Base-by-base conservation (phyloP, 2,888 invertebrate genomes). In the Leucophenga montana region DNA sequence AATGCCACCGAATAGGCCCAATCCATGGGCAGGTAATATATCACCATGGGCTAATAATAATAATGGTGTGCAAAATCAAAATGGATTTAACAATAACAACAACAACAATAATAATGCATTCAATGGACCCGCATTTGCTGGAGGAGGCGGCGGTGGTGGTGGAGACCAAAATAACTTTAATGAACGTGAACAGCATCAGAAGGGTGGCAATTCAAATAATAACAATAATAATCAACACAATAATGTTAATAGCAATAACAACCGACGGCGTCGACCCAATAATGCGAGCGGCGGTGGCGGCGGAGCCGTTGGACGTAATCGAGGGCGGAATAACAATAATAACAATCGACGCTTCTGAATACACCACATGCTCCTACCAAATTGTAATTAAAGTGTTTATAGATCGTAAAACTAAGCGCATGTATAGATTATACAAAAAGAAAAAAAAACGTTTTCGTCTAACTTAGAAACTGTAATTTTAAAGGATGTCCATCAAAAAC, bases 311-410 rank as follows among this genome's bases (percentile, higher is more conserved):
- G 78, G 75, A 4, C 73, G 81, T 16, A 82, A 73, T 66, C 74
- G 81, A 0, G 78, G 78, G 14, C 87, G 86, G 8, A 82, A 83
- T 66, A 85, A 79, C 64, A 87, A 81, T 72, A 77, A 86, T 66
- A 85, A 79, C 65, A 87, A 81, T 72, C 76, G 87, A 67, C 83
- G 86, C 16, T 86, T 85, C 70, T 86, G 82, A 68, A 31, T 33
- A 9, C 16, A 3, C 14, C 4, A 11, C 56, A 18, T 13, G 50
- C 50, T 16, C 50, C 50, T 50, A 39, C 39, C 39, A 39, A 39
- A 39, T 39, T 39, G 39, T 39, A 11, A 39, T 39, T 39, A 39
- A 39, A 39, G 39, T 39, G 39, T 39, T 39, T 11, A 39, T 39
- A 39, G 3, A 39, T 11, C 8, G 39, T 39, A 39, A 39, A 39